Evolutionary conservation across 1,140 invertebrate genomes (phyloP).

Genomic region (Trichogramma pretiosum): DNA sequence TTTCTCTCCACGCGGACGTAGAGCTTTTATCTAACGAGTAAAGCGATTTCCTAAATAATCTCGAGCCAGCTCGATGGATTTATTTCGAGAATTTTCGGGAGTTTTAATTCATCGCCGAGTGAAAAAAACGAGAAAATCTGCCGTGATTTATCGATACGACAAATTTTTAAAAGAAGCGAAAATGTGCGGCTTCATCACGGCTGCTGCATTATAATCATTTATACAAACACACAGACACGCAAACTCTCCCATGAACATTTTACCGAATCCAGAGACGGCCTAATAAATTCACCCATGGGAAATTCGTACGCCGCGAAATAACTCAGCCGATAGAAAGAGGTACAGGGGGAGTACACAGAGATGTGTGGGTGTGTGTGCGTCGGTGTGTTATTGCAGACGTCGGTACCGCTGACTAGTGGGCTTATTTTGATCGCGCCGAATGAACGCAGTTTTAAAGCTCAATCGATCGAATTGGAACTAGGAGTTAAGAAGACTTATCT

Average conservation of each 20-base stretch:
- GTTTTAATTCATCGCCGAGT: no score
- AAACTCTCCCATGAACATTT: conserved; percentile 19
- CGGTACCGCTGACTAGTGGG: not conserved
- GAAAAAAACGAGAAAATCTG: no score
- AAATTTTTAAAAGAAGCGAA: no score
- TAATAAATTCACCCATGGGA: not conserved
- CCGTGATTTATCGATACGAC: no score
- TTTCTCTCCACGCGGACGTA: no score
- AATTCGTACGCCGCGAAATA: not conserved
- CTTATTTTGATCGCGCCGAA: conserved; percentile 8
- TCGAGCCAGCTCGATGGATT: conserved; percentile 26
- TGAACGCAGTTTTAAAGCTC: no score
- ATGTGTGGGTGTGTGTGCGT: conserved; percentile 1
- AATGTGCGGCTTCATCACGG: no score
- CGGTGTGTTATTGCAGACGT: not conserved
- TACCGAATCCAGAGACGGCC: no score
- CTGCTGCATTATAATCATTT: no score
- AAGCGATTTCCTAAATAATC: conserved; percentile 25
- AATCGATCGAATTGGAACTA: no score
- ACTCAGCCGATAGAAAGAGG: not conserved
- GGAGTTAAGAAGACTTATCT: no score
- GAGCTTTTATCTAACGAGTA: conserved; percentile 28
- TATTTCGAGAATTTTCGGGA: conserved; percentile 25
- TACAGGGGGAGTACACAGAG: conserved; percentile 3
- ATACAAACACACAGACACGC: no score